Evolutionary conservation across 2,113 vertebrate genomes (phyloP).

Genomic region (Pomatorhinus ruficollis): DNA sequence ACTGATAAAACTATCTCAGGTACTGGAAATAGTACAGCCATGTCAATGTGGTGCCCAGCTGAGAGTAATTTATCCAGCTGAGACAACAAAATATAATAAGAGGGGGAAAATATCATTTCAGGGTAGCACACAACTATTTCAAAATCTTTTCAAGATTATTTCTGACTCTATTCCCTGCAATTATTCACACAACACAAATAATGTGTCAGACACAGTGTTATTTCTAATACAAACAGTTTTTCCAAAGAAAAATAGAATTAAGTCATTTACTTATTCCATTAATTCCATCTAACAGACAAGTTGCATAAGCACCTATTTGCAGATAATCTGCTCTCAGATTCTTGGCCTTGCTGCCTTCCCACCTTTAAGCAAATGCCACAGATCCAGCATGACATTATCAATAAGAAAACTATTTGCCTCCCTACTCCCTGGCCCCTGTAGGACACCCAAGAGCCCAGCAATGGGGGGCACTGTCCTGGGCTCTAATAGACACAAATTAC

Average conservation of each 20-base stretch:
- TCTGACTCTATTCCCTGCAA: background rate
- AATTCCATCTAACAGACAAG: background rate
- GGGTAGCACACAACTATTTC: background rate
- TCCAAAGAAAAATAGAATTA: background rate
- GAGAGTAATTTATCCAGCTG: background rate
- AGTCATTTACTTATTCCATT: background rate
- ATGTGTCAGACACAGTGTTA: background rate
- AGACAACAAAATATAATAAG: background rate
- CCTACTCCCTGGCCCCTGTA: background rate
- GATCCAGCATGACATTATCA: background rate
- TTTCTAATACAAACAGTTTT: background rate
- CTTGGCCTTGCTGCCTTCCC: background rate
- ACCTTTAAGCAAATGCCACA: background rate
- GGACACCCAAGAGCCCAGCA: background rate
- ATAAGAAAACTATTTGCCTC: background rate
- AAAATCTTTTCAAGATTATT: background rate
- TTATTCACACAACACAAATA: background rate
- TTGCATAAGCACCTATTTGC: background rate
- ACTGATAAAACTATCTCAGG: background rate
- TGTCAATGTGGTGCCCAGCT: background rate
- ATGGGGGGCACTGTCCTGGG: background rate
- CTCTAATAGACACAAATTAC: background rate
- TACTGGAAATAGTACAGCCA: background rate
- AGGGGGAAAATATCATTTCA: fast-evolving
- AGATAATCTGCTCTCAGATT: background rate